phyloP scores from a whole-genome alignment of 2,113 vertebrate genomes.

The Crotalus horridus region DNA sequence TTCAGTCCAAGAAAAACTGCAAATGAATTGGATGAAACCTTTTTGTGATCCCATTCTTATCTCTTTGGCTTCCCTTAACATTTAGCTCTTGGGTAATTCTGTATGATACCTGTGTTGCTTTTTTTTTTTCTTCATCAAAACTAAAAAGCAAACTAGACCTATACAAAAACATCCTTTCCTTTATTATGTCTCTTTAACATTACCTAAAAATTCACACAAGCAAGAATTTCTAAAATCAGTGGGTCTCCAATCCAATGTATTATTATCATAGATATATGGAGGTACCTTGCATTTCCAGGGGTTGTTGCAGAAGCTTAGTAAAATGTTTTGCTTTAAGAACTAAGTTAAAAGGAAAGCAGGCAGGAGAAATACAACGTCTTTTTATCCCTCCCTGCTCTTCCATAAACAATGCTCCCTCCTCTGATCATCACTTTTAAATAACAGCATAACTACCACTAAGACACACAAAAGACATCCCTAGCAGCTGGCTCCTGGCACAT shows the following conservation, averaged over 20 bases:
- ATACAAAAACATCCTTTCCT: neutral
- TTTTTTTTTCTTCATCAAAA: neutral
- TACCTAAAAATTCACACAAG: neutral
- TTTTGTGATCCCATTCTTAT: neutral
- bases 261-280: neutral
- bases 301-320: slow-evolving; percentile 15
- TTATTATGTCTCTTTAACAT: neutral
- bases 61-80: neutral
- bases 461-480: slow-evolving; percentile 53
- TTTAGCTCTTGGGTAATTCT: neutral
- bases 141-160: neutral
- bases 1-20: neutral
- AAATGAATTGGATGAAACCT: neutral
- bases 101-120: neutral
- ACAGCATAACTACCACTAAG: slow-evolving; percentile 47
- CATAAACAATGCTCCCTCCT: neutral
- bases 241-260: neutral
- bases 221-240: neutral
- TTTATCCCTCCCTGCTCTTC: slow-evolving; percentile 1
- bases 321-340: slow-evolving; percentile 36
- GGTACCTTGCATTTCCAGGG: neutral
- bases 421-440: slow-evolving; percentile 59
- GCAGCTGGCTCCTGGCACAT: slow-evolving; percentile 58
- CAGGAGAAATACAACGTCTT: neutral
- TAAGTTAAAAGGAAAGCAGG: neutral